These are phyloP conservation scores for Passer domesticus DNA, from an alignment of 2,113 vertebrate genomes.

Conservation along the genomic window DNA sequence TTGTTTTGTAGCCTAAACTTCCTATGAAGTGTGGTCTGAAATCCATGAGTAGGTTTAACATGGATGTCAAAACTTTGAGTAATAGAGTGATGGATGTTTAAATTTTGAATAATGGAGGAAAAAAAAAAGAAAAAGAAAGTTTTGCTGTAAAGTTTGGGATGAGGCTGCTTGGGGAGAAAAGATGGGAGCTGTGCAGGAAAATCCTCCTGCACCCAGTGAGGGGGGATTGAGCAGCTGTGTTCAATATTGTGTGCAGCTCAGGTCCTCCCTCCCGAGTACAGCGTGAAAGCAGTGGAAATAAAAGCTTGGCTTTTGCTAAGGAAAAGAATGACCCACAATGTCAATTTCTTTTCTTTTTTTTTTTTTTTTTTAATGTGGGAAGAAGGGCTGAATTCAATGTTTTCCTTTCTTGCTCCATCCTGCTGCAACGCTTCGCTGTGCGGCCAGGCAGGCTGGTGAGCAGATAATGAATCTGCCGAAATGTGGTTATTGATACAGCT, in stretches of 20 bases:
- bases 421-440: not conserved
- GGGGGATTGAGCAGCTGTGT: not conserved
- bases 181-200: not conserved
- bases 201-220: not conserved
- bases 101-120: not conserved
- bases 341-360: not conserved
- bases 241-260: not conserved
- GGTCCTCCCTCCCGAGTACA: not conserved
- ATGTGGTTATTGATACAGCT: conserved; percentile 54
- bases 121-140: not conserved
- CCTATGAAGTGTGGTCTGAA: not conserved
- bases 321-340: conserved; percentile 37
- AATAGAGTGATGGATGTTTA: not conserved
- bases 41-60: not conserved
- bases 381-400: conserved; percentile 7
- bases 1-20: not conserved
- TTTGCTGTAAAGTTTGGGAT: not conserved
- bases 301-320: conserved; percentile 34
- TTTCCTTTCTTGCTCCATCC: conserved; percentile 8
- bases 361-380: not conserved
- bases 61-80: not conserved
- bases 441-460: not conserved
- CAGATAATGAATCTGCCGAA: conserved; percentile 63
- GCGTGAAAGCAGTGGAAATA: not conserved
- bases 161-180: not conserved